Conservation (phyloP, 2,113 vertebrate genomes). For the Malaclemys terrapin region DNA sequence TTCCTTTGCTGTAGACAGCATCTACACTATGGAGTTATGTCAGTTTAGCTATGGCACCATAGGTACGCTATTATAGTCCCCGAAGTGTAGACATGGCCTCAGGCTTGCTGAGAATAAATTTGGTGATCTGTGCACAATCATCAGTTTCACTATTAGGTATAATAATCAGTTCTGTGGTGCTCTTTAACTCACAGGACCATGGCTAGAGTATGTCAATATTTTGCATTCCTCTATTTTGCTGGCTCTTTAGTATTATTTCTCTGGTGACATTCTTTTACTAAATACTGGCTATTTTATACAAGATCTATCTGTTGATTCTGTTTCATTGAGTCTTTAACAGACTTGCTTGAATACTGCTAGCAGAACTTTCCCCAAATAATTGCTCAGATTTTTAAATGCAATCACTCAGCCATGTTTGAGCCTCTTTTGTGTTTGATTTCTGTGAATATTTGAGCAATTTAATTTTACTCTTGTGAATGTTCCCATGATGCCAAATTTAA, state of each 20-base stretch:
- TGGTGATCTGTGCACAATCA: neutral
- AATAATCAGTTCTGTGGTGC: neutral
- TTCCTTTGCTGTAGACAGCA: neutral
- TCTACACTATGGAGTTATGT: neutral
- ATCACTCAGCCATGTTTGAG: neutral
- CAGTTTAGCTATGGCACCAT: neutral
- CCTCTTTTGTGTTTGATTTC: neutral
- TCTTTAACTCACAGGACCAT: neutral
- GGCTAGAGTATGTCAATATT: neutral
- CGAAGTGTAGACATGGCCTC: fast-evolving
- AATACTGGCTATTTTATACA: neutral
- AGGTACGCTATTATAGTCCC: neutral
- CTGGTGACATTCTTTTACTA: fast-evolving
- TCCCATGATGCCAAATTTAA: neutral
- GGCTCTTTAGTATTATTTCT: neutral
- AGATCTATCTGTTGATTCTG: neutral
- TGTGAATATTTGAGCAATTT: neutral
- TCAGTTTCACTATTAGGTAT: neutral
- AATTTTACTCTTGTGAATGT: neutral
- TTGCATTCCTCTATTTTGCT: neutral
- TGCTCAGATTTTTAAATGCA: neutral
- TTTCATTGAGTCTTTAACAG: neutral
- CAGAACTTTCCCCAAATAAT: neutral
- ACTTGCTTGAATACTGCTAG: neutral
- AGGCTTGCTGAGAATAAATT: neutral